Base-by-base conservation (phyloP, 2,113 vertebrate genomes). In the Nettapus auritus region DNA sequence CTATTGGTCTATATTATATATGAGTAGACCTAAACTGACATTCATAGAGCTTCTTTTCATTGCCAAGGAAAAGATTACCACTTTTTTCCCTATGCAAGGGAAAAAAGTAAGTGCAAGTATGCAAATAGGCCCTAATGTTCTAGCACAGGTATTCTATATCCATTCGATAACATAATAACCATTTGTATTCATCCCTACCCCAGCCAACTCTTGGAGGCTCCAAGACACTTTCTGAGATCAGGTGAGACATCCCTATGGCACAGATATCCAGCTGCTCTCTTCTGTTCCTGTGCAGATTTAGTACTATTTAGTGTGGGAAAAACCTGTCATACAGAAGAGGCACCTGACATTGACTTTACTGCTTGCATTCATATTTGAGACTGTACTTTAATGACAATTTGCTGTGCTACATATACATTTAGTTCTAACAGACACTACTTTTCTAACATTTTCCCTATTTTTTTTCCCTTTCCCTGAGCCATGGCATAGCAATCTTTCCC, bases 391-490 rank as follows among this genome's bases (percentile, higher is more conserved):
- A n/a, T 22, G 82, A 88, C 85, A 60, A 76, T 56, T 86, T 80
- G 76, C 76, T 76, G 31, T 62, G 57, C 86, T 86, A 88, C 88
- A 66, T 4, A 9, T 9, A 64, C 7, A 20, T 62, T 81, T 71
- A 77, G 26, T 92, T 86, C 77, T 88, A 82, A 90, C 26, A 91
- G 79, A 88, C 85, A 88, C 63, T 60, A 52, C 69, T 93, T 75
- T 55, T 50, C 81, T 79, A 68, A 87, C 44, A 21, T 73, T 85
- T 83, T 76, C 59, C 84, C 76, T 92, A 62, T 82, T 93, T 76
- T 78, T 52, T 78, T 70, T 91, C 71, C 83, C 73, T 90, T 90
- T 95, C 73, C 86, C 90, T 92, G 93, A 95, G 93, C 88, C 62
- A 31, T 8, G 38, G 68, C 85, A 63, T 50, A 93, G 63, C 86